Evolutionary conservation across 2,797 vertebrate species (phyloP).

Genomic region (Alca torda): DNA sequence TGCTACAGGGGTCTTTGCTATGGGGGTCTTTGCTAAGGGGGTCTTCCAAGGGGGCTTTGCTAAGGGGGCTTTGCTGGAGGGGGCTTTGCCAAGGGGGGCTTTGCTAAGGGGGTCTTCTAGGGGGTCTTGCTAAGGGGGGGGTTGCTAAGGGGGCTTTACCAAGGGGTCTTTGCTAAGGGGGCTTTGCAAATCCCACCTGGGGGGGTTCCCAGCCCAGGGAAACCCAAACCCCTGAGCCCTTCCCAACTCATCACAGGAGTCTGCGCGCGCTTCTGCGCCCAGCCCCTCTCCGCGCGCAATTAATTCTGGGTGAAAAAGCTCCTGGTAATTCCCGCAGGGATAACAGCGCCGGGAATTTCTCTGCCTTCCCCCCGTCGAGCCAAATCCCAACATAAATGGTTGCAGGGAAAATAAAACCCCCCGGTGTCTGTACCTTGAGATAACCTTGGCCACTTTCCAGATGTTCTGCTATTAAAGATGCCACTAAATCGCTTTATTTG

Average conservation of each 20-base stretch:
- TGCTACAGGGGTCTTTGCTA: too few relatives aligned
- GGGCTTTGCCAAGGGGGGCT: too few relatives aligned
- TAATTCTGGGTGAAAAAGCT: not conserved
- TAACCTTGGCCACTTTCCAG: conserved; percentile 42
- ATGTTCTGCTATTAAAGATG: not conserved
- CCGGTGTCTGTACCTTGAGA: conserved; percentile 5
- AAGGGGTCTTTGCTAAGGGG: not conserved
- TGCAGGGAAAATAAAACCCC: not conserved
- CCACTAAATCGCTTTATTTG: not conserved
- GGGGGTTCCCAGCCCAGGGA: not conserved
- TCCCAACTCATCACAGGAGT: not conserved
- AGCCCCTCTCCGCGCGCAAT: not conserved
- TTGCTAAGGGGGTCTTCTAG: too few relatives aligned
- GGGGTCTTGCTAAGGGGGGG: too few relatives aligned
- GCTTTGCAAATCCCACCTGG: not conserved
- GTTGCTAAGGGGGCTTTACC: not conserved
- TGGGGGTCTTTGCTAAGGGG: too few relatives aligned
- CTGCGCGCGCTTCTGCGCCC: not conserved
- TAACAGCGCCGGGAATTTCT: not conserved
- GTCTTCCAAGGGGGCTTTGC: too few relatives aligned
- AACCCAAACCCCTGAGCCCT: not conserved
- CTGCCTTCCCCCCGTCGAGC: not conserved
- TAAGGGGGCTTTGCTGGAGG: too few relatives aligned
- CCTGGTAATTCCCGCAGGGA: not conserved
- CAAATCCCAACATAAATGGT: conserved; percentile 15